phyloP scores from a whole-genome alignment of 92 coral and sea anemone genomes.

The Zoanthus sociatus region DNA sequence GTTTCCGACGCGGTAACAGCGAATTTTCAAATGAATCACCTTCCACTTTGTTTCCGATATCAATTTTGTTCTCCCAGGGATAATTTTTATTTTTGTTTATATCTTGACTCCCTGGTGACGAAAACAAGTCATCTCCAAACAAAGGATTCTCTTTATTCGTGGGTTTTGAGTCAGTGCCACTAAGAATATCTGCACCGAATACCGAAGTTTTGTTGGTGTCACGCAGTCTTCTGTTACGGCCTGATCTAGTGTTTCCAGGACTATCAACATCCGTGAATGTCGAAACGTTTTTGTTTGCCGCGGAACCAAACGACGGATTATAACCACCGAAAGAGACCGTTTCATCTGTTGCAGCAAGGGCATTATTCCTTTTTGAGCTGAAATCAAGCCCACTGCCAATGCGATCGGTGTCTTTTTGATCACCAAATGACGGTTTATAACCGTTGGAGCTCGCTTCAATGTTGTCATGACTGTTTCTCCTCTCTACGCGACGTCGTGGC shows the following conservation, averaged over 20 bases:
- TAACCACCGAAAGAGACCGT: slow-evolving; percentile 63
- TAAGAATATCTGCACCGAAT: slow-evolving; percentile 81
- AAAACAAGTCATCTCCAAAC: slow-evolving; percentile 62
- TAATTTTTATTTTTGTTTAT: slow-evolving; percentile 54
- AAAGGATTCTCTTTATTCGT: slow-evolving; percentile 54
- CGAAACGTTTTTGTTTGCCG: slow-evolving; percentile 34
- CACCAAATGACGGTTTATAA: slow-evolving; percentile 77
- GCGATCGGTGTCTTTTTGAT: slow-evolving; percentile 52
- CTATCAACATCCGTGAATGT: slow-evolving; percentile 49
- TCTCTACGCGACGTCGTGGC: slow-evolving; percentile 43
- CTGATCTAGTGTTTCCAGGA: slow-evolving; percentile 45
- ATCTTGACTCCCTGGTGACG: slow-evolving; percentile 36
- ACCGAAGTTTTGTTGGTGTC: slow-evolving; percentile 51
- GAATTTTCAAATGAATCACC: slow-evolving; percentile 53
- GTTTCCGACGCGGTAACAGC: slow-evolving; percentile 76
- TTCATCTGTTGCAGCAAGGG: slow-evolving; percentile 51
- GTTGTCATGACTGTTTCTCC: slow-evolving; percentile 50
- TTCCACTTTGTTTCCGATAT: slow-evolving; percentile 33
- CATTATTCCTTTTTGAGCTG: slow-evolving; percentile 43
- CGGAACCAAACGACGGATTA: slow-evolving; percentile 72
- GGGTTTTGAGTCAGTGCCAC: slow-evolving; percentile 60
- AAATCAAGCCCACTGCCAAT: slow-evolving; percentile 79
- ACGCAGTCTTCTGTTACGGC: slow-evolving; percentile 64
- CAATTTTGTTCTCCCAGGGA: slow-evolving; percentile 85
- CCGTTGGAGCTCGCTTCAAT: slow-evolving; percentile 57